Conservation (phyloP, 2,797 vertebrate species). For the Pipistrellus nathusii region DNA sequence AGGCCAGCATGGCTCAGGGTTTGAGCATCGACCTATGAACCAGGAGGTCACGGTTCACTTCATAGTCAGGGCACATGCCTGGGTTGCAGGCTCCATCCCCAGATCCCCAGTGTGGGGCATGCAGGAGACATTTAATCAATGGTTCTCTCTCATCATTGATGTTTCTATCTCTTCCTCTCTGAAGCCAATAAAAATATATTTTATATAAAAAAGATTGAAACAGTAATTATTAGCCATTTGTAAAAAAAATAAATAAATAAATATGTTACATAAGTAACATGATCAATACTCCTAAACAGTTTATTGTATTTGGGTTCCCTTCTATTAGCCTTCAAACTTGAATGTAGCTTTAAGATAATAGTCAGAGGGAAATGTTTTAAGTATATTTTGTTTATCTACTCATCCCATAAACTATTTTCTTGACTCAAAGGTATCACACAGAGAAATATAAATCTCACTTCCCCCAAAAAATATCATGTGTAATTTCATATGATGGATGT, state of each 20-base stretch:
- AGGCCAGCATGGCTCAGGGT: no score
- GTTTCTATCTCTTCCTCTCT: no score
- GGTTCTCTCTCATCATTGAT: no score
- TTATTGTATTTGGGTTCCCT: not conserved
- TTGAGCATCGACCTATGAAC: no score
- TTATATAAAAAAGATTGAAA: not conserved
- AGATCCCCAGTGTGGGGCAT: no score
- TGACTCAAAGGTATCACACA: not conserved
- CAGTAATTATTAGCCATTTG: not conserved
- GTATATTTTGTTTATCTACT: not conserved
- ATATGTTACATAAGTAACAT: not conserved
- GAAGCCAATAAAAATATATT: no score
- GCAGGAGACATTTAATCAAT: no score
- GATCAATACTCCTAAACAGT: not conserved
- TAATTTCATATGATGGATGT: not conserved
- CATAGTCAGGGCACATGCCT: no score
- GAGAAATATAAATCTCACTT: not conserved
- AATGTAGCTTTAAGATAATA: not conserved
- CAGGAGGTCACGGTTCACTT: no score
- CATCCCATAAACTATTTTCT: not conserved
- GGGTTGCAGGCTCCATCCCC: no score
- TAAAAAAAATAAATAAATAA: not conserved
- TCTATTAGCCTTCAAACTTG: not conserved
- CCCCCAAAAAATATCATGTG: not conserved
- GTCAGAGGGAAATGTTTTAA: not conserved